A percentile compares a stretch with the other conserved stretches of the same genome.
Conservation (phyloP, 2,797 vertebrate genomes). For the Peromyscus melanophrys region DNA sequence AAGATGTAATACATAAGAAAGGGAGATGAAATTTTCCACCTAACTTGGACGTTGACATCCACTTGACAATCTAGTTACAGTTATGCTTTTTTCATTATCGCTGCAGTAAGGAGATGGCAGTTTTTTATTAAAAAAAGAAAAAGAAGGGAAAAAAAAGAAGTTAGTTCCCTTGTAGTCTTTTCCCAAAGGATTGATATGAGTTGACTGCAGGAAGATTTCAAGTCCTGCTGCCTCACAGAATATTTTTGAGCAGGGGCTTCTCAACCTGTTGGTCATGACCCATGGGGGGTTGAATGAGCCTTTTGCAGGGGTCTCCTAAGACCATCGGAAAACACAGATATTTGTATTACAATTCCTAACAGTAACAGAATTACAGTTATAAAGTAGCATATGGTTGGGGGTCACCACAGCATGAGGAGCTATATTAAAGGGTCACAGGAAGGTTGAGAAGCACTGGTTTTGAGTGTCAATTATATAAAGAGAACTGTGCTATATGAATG, state of each 20-base stretch:
- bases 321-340: background rate
- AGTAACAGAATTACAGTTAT: background rate
- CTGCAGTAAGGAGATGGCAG: background rate
- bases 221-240: slow-evolving; percentile 11
- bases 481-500: background rate
- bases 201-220: slow-evolving; percentile 52
- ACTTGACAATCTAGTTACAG: slow-evolving; percentile 11
- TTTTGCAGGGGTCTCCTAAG: background rate
- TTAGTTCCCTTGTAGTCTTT: background rate
- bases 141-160: background rate
- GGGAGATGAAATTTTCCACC: slow-evolving; percentile 6
- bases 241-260: background rate
- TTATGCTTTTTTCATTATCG: slow-evolving; percentile 11
- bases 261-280: background rate
- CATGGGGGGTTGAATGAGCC: background rate
- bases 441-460: background rate
- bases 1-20: slow-evolving; percentile 35
- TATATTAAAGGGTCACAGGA: background rate
- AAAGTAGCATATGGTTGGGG: background rate
- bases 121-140: slow-evolving; percentile 37
- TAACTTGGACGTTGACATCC: slow-evolving; percentile 28
- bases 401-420: background rate
- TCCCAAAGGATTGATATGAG: background rate
- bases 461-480: slow-evolving; percentile 18
- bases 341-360: background rate